Base-by-base conservation (phyloP, 2,113 vertebrate species). In the Camelus dromedarius region DNA sequence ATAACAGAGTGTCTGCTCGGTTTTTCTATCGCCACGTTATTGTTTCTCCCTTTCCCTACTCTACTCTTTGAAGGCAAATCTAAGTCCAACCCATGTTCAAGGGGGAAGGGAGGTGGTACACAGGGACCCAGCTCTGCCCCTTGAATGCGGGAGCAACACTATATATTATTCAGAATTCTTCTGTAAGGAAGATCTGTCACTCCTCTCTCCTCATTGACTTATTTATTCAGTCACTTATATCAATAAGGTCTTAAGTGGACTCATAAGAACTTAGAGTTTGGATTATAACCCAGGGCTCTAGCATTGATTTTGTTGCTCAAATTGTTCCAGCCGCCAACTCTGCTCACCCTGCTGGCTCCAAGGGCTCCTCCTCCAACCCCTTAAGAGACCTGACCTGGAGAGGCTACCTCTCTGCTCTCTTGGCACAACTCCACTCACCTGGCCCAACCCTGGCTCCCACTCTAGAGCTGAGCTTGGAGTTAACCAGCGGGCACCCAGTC, bases 71-170 rank as follows among this genome's bases (percentile, higher is more conserved):
- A 82, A 69, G 94, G 67, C 67, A 94, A 83, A 42, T 66, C 62
- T 22, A 58, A 32, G 77, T 67, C 6, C 73, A 56, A n/a, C 9
- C 22, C 75, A 32, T 5, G 6, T 14, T 62, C 46, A 26, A 42
- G 67, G 1, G 52, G 26, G 16, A 26, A 15, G 24, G 24, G 28
- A 22, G 13, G 24, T 6, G 14, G 38, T 0, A 0, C 22, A 14
- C 20, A 86, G 22, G 50, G 80, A 75, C 18, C 38, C 60, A 83
- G 35, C 46, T 42, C 42, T 12, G 16, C 6, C 24, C 67, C 83
- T 79, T 35, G 10, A 62, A 10, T 0, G 1, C 4, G 9, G 6
- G 9, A 7, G 7, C 0, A 13, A 2, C 5, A 35, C 19, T 4
- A 32, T 0, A 4, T 2, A 35, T 3, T 6, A 9, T 12, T 32